Base-by-base conservation (phyloP, 2,797 vertebrate species). In the Eulemur coronatus region DNA sequence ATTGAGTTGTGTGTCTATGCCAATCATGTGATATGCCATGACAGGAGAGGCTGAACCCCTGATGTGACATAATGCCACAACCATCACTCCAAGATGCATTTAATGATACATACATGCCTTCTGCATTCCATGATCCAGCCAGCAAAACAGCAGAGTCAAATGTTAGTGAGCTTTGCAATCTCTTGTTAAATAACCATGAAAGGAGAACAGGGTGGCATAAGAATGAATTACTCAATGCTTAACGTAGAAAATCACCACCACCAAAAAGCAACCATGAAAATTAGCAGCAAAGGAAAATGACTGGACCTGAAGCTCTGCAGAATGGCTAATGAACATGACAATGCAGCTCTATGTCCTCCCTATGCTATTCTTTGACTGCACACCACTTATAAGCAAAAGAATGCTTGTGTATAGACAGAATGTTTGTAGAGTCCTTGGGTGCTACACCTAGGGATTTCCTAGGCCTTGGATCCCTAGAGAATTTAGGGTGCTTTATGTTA, bases 121-220 rank as follows among this genome's bases (percentile, higher is more conserved):
- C 69, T 91, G 35, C 28, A 20, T 85, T 61, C 35, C 30, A 61
- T 55, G 43, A 81, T 55, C 43, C 38, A 89, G 63, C 7, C 52
- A 86, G 63, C 61, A 81, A 95, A 82, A 86, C 13, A 57, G 15
- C 70, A 95, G 70, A 46, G 30, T 89, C 89, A 91, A 96, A 93
- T 91, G 86, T 92, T 69, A 82, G 24, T 63, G 59, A 86, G 17
- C 50, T 89, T 89, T 75, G 26, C 33, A 59, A 13, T 63, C 61
- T 91, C 35, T 55, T 17, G 67, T 20, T 91, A 81, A 92, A 85
- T 61, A 82, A 96, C 78, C n/a, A 84, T 88, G 46, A 41, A 95
- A 87, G 24, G 41, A 43, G 30, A 86, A 13, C 41, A 91, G 35
- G 87, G 13, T 52, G 41, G 4, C 48, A 0, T 43, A 57, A 89